These are phyloP conservation scores for Mustela lutreola DNA, from an alignment of 2,113 vertebrate genomes.

Conservation along the genomic window DNA sequence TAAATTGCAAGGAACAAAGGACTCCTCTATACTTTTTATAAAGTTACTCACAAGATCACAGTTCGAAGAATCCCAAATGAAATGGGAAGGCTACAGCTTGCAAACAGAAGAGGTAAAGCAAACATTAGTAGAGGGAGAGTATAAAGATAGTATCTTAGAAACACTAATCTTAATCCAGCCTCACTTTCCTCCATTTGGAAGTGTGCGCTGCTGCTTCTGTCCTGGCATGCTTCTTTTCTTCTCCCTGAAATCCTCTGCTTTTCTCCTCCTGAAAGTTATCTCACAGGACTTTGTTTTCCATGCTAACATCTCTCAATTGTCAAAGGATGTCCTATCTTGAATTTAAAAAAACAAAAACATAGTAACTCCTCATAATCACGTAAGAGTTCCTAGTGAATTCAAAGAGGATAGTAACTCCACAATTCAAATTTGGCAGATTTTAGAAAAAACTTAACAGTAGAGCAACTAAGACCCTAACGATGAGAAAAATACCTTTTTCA, in stretches of 20 bases:
- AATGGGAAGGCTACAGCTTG: conserved; percentile 11
- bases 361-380: background rate
- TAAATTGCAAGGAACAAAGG: conserved; percentile 60
- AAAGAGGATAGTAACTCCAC: conserved; percentile 15
- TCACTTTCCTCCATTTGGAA: conserved; percentile 15
- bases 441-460: conserved; percentile 30
- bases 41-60: conserved; percentile 49
- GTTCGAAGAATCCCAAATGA: conserved; percentile 55
- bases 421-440: background rate
- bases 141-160: background rate
- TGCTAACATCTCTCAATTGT: conserved; percentile 29
- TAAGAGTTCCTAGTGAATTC: background rate
- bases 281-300: conserved; percentile 26
- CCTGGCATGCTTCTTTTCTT: conserved; percentile 27
- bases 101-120: background rate
- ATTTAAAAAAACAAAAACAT: conserved; percentile 52
- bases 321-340: conserved; percentile 25
- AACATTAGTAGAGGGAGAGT: background rate
- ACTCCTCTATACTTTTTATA: conserved; percentile 35
- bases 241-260: conserved; percentile 52
- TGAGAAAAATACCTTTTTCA: conserved; percentile 30
- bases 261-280: conserved; percentile 35
- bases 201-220: background rate
- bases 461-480: conserved; percentile 13
- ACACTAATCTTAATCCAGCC: background rate